Conservation (phyloP, 2,888 invertebrate genomes). For the Pristionchus japonicus region DNA sequence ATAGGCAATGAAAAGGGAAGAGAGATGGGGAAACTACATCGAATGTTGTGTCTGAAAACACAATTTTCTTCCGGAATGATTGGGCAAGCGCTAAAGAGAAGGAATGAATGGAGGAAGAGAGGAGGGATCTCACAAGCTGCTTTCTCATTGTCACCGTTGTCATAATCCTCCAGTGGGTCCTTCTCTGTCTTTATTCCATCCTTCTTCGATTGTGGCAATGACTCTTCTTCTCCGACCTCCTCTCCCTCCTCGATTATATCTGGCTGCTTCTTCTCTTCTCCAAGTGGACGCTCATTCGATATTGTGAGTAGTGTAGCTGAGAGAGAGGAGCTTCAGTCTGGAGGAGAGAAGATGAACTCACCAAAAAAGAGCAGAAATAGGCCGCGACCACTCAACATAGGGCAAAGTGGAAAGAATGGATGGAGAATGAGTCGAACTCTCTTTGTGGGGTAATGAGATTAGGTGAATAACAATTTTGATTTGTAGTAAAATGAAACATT, state of each 20-base stretch:
- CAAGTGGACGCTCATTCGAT: neutral
- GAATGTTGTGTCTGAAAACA: no score
- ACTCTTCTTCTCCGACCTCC: neutral
- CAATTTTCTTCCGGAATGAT: no score
- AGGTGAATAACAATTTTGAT: neutral
- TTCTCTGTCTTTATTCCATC: no score
- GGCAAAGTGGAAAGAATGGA: neutral
- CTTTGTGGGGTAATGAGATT: neutral
- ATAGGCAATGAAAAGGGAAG: neutral
- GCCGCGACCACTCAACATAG: neutral
- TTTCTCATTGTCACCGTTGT: no score
- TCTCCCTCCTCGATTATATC: neutral
- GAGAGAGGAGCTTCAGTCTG: neutral
- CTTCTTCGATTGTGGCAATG: no score
- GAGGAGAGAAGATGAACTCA: neutral
- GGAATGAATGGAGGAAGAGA: no score
- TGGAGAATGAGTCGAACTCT: neutral
- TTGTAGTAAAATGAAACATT: neutral
- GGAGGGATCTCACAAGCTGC: no score
- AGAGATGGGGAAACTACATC: neutral
- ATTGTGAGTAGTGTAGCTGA: neutral
- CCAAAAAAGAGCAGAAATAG: neutral
- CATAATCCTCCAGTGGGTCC: no score
- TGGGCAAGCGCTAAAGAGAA: no score
- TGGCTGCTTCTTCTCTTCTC: neutral